Evolutionary conservation across 1,140 invertebrate species (phyloP).

Genomic region (Ericerus pela): DNA sequence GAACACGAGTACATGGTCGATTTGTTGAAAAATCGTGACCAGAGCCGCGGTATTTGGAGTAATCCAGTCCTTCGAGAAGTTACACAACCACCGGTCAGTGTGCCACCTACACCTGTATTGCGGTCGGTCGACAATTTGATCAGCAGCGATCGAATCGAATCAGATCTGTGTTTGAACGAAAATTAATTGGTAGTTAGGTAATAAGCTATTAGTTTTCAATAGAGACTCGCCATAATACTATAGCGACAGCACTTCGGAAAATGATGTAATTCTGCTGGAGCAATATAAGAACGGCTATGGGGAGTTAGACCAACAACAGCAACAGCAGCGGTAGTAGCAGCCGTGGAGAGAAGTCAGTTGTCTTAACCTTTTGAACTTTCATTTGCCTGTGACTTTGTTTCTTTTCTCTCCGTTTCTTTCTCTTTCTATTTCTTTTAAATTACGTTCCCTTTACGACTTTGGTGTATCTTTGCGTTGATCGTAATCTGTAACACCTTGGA

Average conservation of each 20-base stretch:
- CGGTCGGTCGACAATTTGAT: slow-evolving; percentile 8
- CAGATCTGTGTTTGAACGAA: slow-evolving; percentile 7
- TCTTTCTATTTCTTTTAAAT: too few relatives aligned
- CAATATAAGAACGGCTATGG: background rate
- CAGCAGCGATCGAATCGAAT: slow-evolving; percentile 9
- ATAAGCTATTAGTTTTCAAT: slow-evolving; percentile 12
- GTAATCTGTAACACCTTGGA: slow-evolving; percentile 9
- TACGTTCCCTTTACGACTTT: too few relatives aligned
- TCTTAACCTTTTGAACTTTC: slow-evolving; percentile 6
- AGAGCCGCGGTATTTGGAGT: slow-evolving; percentile 5
- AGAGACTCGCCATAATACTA: too few relatives aligned
- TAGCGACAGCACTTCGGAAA: slow-evolving; percentile 5
- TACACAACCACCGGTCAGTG: slow-evolving; percentile 9
- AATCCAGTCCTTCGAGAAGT: background rate
- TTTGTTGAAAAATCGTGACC: slow-evolving; percentile 12
- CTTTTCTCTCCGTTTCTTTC: background rate
- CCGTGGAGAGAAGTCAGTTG: background rate
- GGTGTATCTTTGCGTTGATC: background rate
- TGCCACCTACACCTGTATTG: slow-evolving; percentile 11
- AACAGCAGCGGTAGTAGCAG: too few relatives aligned
- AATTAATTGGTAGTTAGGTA: slow-evolving; percentile 12
- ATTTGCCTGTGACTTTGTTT: slow-evolving; percentile 1
- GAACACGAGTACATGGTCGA: slow-evolving; percentile 10
- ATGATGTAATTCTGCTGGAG: background rate
- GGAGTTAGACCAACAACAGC: too few relatives aligned